Conservation (phyloP, 1,140 invertebrate genomes). For the Ooceraea biroi region DNA sequence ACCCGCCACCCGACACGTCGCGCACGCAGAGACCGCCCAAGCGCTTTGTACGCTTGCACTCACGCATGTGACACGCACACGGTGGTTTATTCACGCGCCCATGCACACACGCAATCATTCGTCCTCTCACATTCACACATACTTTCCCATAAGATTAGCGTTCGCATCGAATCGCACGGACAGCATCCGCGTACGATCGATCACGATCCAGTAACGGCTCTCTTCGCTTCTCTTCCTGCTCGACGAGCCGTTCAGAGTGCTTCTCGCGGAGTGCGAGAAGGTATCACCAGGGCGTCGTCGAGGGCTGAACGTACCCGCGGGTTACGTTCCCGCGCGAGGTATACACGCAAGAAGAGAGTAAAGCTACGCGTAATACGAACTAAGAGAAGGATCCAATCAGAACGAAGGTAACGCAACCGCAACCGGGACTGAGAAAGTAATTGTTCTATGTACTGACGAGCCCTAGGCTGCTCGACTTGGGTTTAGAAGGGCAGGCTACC, state of each 20-base stretch:
- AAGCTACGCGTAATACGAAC: constrained; percentile 67
- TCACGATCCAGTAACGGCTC: constrained; percentile 27
- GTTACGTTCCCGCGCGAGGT: constrained; percentile 46
- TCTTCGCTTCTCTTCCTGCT: constrained; percentile 15
- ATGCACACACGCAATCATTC: constrained; percentile 34
- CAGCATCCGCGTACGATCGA: constrained; percentile 15
- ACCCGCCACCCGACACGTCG: constrained; percentile 40
- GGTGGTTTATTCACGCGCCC: constrained; percentile 1
- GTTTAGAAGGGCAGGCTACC: constrained; percentile 94
- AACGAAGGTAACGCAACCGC: constrained; percentile 64
- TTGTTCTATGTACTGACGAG: constrained; percentile 63
- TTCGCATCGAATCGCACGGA: constrained; percentile 11
- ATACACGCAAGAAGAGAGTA: constrained; percentile 67
- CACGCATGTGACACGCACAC: constrained; percentile 6
- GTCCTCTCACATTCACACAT: constrained; percentile 41
- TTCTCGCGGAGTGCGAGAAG: background rate
- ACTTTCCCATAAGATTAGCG: constrained; percentile 63
- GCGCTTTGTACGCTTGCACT: constrained; percentile 8
- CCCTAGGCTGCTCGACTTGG: constrained; percentile 34
- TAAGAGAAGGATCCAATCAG: constrained; percentile 61
- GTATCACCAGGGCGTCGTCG: background rate
- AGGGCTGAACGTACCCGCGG: constrained; percentile 31
- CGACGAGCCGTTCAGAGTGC: constrained; percentile 9
- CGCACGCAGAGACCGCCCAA: constrained; percentile 36
- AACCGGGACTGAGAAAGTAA: constrained; percentile 53